These are phyloP conservation scores for Sitobion miscanthi DNA, from an alignment of 1,140 invertebrate species.

Conservation along the genomic window DNA sequence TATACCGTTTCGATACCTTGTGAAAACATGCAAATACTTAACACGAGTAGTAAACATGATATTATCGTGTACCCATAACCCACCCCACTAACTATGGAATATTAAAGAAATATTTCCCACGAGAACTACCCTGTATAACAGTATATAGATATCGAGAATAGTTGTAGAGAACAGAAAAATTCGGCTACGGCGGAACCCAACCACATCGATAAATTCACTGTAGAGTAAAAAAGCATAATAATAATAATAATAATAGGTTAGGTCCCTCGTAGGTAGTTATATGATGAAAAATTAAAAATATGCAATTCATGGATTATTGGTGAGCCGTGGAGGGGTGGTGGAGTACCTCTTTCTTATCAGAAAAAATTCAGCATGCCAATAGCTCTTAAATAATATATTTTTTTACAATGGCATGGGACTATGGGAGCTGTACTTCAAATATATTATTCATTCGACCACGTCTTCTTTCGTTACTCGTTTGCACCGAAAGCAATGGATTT, in stretches of 20 bases:
- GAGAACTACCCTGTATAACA: neutral
- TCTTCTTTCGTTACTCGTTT: neutral
- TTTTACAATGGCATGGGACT: neutral
- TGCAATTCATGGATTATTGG: neutral
- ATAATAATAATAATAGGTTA: neutral
- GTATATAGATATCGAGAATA: neutral
- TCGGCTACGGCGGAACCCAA: neutral
- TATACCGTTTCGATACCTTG: neutral
- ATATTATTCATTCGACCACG: neutral
- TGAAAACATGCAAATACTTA: neutral
- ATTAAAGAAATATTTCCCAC: neutral
- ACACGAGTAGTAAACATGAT: too few relatives aligned
- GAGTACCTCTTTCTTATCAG: neutral
- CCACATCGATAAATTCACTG: neutral
- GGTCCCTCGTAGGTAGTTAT: neutral
- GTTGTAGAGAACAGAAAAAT: neutral
- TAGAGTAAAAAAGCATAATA: neutral
- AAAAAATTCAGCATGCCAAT: neutral
- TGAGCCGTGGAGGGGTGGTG: too few relatives aligned
- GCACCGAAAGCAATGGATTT: neutral
- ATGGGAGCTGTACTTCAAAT: neutral
- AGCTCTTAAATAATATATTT: too few relatives aligned
- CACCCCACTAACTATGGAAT: neutral
- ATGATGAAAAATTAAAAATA: neutral
- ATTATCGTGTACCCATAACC: neutral